A percentile compares a stretch with the other conserved stretches of the same genome.
Conservation (phyloP, 2,113 vertebrate species). For the Paralichthys olivaceus region DNA sequence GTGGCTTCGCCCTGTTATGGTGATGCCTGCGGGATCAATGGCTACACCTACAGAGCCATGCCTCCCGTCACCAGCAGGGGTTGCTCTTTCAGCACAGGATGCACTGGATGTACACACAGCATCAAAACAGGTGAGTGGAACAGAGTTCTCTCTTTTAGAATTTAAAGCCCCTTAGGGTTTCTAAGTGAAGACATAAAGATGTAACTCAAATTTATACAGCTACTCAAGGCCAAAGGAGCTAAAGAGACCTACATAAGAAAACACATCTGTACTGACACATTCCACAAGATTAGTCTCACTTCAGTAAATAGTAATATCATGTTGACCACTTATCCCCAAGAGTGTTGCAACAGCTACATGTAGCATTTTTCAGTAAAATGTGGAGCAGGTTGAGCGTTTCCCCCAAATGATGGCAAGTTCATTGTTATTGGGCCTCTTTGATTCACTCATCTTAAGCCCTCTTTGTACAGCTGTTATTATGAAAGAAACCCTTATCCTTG, state of each 20-base stretch:
- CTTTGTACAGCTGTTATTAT: constrained; percentile 4
- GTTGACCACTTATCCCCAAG: background rate
- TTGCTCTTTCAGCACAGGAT: constrained; percentile 84
- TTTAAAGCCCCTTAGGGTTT: background rate
- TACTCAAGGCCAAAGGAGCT: background rate
- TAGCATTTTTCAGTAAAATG: background rate
- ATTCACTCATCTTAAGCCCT: background rate
- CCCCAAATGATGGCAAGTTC: background rate
- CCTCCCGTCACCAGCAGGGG: constrained; percentile 86
- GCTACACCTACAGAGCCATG: constrained; percentile 89
- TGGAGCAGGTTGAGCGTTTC: background rate
- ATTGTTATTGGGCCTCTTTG: background rate
- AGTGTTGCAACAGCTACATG: background rate
- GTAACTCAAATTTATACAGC: background rate
- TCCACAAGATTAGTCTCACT: background rate
- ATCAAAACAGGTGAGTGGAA: constrained; percentile 91
- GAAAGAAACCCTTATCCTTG: constrained; percentile 10
- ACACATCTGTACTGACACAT: background rate
- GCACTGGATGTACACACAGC: constrained; percentile 87
- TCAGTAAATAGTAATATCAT: background rate
- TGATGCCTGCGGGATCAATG: constrained; percentile 83
- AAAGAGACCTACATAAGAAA: background rate
- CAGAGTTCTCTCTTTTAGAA: too few species aligned
- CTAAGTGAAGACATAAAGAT: background rate
- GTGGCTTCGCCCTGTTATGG: constrained; percentile 85